Percentiles rank a stretch among this genome's conserved stretches.
Conservation (phyloP, 2,888 invertebrate species). For the Petrophora chlorosata region DNA sequence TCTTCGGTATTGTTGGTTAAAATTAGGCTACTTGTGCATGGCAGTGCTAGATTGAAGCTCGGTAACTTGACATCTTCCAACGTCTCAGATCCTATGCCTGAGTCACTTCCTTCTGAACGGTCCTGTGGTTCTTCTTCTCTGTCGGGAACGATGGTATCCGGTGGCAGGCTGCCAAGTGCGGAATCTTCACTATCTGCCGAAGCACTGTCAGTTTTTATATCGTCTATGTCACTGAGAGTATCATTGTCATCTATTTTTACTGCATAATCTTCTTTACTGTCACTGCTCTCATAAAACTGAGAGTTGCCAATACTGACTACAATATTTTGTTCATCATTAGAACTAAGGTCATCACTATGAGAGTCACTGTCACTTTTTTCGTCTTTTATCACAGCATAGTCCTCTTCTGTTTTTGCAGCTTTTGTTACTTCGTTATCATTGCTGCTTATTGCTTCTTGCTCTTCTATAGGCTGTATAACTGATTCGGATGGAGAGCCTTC, state of each 20-base stretch:
- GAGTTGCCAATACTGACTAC: slow-evolving; percentile 67
- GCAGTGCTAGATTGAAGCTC: slow-evolving; percentile 63
- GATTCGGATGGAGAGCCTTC: slow-evolving; percentile 41
- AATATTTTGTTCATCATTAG: slow-evolving; percentile 72
- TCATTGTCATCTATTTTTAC: slow-evolving; percentile 79
- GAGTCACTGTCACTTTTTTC: slow-evolving; percentile 74
- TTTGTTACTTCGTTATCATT: slow-evolving; percentile 39
- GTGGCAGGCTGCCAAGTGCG: slow-evolving; percentile 84
- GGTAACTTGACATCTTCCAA: slow-evolving; percentile 82
- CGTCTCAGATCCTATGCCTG: slow-evolving; percentile 91
- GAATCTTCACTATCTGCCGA: slow-evolving; percentile 86
- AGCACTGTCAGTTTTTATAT: slow-evolving; percentile 78
- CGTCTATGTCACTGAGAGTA: slow-evolving; percentile 79
- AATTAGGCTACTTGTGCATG: slow-evolving; percentile 56
- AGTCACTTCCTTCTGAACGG: slow-evolving; percentile 92
- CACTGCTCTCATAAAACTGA: slow-evolving; percentile 81
- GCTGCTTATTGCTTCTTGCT: slow-evolving; percentile 31
- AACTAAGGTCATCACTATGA: slow-evolving; percentile 72
- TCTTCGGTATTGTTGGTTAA: slow-evolving; percentile 34
- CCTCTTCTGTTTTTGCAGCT: slow-evolving; percentile 45
- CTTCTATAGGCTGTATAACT: slow-evolving; percentile 33
- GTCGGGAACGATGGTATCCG: slow-evolving; percentile 71
- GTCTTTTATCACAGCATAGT: slow-evolving; percentile 56
- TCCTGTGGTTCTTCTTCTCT: slow-evolving; percentile 85
- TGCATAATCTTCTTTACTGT: slow-evolving; percentile 77